A percentile compares a stretch with the other conserved stretches of the same genome.
Evolutionary conservation across 2,113 vertebrate genomes (phyloP).

Genomic region (Poeciliopsis occidentalis): DNA sequence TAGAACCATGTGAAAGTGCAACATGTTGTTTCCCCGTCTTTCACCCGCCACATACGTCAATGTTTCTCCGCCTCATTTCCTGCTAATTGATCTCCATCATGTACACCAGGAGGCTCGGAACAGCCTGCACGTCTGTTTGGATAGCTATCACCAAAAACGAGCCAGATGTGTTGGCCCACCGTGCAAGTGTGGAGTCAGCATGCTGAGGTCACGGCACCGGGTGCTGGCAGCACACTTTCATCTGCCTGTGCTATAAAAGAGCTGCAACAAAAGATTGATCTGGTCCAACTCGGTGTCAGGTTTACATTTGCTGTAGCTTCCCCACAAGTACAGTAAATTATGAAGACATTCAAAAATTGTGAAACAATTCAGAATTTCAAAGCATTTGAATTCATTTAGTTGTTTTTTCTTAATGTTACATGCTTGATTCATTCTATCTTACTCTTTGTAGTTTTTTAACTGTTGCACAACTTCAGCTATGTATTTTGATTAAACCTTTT

Average conservation of each 20-base stretch:
- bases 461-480: too few species aligned
- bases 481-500: too few species aligned
- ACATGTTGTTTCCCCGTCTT: background rate
- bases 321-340: background rate
- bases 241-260: constrained; percentile 38
- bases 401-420: too few species aligned
- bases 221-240: constrained; percentile 58
- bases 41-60: constrained; percentile 26
- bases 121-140: constrained; percentile 49
- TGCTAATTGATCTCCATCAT: constrained; percentile 60
- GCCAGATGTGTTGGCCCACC: constrained; percentile 45
- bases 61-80: constrained; percentile 64
- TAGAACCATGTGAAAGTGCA: background rate
- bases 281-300: constrained; percentile 36
- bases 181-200: constrained; percentile 55
- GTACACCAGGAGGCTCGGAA: constrained; percentile 48
- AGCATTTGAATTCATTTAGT: too few species aligned
- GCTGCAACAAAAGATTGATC: constrained; percentile 32
- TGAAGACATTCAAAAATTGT: too few species aligned
- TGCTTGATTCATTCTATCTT: too few species aligned
- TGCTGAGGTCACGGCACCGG: constrained; percentile 53
- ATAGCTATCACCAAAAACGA: constrained; percentile 24
- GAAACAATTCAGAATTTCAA: too few species aligned
- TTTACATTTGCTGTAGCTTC: constrained; percentile 10
- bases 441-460: too few species aligned